phyloP scores from a whole-genome alignment of 2,888 invertebrate species.

The Sicus ferrugineus region DNA sequence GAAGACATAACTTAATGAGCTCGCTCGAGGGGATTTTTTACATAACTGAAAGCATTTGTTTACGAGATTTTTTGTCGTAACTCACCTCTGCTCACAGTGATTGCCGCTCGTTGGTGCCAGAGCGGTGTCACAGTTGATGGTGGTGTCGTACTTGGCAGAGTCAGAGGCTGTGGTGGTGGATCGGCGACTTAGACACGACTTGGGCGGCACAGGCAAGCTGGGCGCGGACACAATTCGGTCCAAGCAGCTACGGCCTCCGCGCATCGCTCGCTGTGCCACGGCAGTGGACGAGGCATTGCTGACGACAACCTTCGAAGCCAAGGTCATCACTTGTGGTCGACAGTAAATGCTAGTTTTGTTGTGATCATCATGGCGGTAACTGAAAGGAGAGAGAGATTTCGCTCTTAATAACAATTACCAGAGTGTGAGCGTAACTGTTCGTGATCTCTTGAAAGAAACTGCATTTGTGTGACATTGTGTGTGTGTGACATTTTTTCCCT shows the following conservation, averaged over 20 bases:
- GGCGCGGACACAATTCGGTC: constrained; percentile 57
- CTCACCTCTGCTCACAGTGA: constrained; percentile 47
- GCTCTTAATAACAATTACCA: too few species aligned
- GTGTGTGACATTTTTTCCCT: not conserved
- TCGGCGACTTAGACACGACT: constrained; percentile 67
- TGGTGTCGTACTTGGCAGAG: constrained; percentile 1
- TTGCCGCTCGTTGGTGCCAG: constrained; percentile 4
- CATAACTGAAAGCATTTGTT: not conserved
- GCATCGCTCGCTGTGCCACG: constrained; percentile 37
- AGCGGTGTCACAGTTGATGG: constrained; percentile 37
- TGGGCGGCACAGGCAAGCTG: constrained; percentile 63
- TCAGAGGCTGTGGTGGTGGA: constrained; percentile 43
- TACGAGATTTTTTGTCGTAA: not conserved
- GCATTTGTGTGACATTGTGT: too few species aligned
- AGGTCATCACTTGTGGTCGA: constrained; percentile 61
- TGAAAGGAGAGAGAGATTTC: constrained; percentile 42
- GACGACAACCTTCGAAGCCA: constrained; percentile 61
- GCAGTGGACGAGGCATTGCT: constrained; percentile 54
- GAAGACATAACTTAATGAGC: too few species aligned
- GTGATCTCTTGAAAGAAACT: too few species aligned
- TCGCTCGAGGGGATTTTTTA: too few species aligned
- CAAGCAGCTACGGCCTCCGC: constrained; percentile 49
- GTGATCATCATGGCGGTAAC: constrained; percentile 61
- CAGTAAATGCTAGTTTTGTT: constrained; percentile 58
- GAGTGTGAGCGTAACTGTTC: too few species aligned